Evolutionary conservation across 2,113 vertebrate genomes (phyloP).

Genomic region (Sorex araneus): DNA sequence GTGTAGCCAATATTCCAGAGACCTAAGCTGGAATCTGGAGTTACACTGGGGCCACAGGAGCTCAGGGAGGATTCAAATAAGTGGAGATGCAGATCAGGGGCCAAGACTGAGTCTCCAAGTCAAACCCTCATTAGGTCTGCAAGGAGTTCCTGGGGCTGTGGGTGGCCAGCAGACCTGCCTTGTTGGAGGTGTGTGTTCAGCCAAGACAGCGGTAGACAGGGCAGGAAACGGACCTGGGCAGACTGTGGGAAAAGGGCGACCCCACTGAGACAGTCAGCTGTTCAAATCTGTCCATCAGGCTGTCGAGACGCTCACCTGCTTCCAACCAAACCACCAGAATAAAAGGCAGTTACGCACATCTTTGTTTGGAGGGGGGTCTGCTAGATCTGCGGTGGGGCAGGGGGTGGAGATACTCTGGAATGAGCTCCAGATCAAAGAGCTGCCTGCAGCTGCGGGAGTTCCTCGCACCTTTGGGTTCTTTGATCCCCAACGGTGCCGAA

Average conservation of each 20-base stretch:
- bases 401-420: background rate
- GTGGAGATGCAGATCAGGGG: background rate
- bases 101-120: background rate
- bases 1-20: background rate
- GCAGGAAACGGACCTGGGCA: background rate
- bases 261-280: too few species aligned
- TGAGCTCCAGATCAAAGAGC: slow-evolving; percentile 67
- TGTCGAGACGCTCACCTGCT: background rate
- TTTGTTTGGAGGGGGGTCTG: background rate
- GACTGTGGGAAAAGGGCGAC: background rate
- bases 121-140: background rate
- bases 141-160: background rate
- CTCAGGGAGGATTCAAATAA: background rate
- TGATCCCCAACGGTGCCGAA: slow-evolving; percentile 57
- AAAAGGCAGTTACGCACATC: background rate
- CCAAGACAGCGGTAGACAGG: background rate
- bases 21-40: background rate
- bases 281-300: background rate
- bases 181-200: fast-evolving
- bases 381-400: slow-evolving; percentile 11
- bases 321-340: background rate
- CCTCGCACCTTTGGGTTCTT: slow-evolving; percentile 56
- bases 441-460: background rate
- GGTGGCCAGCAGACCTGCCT: background rate
- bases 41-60: background rate